Evolutionary conservation across 2,113 vertebrate genomes (phyloP), one percentile per base, ranked within the genome.

Genomic region (Tenrec ecaudatus): DNA sequence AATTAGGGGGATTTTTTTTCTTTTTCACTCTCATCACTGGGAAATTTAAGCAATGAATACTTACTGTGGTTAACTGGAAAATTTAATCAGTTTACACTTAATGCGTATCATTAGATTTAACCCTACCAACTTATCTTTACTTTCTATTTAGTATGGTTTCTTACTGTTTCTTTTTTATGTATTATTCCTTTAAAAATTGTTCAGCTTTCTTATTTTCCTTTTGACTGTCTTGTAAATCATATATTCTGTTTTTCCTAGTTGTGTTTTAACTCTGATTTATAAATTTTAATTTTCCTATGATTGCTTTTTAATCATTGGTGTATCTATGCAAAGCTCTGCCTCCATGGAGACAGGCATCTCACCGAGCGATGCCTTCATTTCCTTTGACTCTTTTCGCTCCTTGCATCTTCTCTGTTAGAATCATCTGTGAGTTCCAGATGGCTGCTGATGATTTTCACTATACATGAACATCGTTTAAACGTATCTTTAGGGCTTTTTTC

Each of bases 101-200:
- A 62, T 62, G 22, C 3, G 60, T 79, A 43, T 86, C 62, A 38
- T 91, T 86, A 47, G 1, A 88, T 7, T 82, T 75, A 83, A 76
- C 17, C 25, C 29, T 80, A 25, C 27, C 60, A 12, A 11, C 33
- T 86, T 85, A 64, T 81, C 84, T 90, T 95, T 82, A 16, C 31
- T 76, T 86, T 86, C 31, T 80, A 47, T 66, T 89, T 92, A 86
- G 57, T 58, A 25, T 84, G 14, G 85, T 82, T 94, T 93, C 6
- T 94, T 82, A 25, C 57, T 66, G 47, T 33, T 76, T 90, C 33
- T 79, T 43, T 79, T 62, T 64, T 57, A 38, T 86, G 73, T 69
- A 31, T 62, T 83, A 17, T 15, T 91, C 81, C 81, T 85, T 58
- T 91, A 81, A 66, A 11, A 53, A 76, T 90, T 25, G 73, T 87